A percentile compares a stretch with the other conserved stretches of the same genome.
phyloP scores from a whole-genome alignment of 2,797 vertebrate species.

The Chelidonichthys spinosus region DNA sequence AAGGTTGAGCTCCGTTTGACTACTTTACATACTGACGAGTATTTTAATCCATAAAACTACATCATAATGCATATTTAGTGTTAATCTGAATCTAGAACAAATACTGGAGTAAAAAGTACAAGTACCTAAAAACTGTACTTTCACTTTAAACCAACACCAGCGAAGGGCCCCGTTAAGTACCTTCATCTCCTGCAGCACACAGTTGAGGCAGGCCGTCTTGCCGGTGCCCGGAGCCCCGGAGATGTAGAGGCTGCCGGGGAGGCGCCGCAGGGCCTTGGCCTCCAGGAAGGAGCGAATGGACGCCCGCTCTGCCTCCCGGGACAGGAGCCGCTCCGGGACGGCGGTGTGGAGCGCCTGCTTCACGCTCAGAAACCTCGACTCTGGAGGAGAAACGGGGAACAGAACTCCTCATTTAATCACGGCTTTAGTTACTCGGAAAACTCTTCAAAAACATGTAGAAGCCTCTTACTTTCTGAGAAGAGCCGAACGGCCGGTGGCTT shows the following conservation, averaged over 20 bases:
- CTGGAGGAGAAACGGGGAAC: slow-evolving; percentile 63
- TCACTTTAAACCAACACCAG: background rate
- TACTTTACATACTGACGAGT: no score
- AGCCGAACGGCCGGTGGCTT: slow-evolving; percentile 60
- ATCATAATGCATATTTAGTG: no score
- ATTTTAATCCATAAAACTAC: no score
- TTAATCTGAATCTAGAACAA: no score
- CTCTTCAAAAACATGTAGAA: no score
- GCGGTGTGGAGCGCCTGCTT: slow-evolving; percentile 92
- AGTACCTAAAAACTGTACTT: background rate
- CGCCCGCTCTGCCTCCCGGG: slow-evolving; percentile 85
- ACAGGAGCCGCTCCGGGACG: slow-evolving; percentile 88
- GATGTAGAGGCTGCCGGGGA: slow-evolving; percentile 92
- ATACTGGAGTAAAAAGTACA: no score
- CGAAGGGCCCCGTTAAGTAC: slow-evolving; percentile 60
- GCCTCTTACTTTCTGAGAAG: slow-evolving; percentile 86
- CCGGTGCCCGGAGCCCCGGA: slow-evolving; percentile 95
- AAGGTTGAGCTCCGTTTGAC: no score
- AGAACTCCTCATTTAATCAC: no score
- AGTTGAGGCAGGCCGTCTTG: slow-evolving; percentile 93
- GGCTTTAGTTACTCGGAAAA: no score
- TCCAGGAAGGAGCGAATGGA: slow-evolving; percentile 87
- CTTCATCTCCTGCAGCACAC: slow-evolving; percentile 89
- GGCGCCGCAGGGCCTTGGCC: slow-evolving; percentile 78
- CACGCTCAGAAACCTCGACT: slow-evolving; percentile 85